These are phyloP conservation scores for Sphaerodactylus townsendi DNA, from an alignment of 2,113 vertebrate genomes.

Conservation along the genomic window DNA sequence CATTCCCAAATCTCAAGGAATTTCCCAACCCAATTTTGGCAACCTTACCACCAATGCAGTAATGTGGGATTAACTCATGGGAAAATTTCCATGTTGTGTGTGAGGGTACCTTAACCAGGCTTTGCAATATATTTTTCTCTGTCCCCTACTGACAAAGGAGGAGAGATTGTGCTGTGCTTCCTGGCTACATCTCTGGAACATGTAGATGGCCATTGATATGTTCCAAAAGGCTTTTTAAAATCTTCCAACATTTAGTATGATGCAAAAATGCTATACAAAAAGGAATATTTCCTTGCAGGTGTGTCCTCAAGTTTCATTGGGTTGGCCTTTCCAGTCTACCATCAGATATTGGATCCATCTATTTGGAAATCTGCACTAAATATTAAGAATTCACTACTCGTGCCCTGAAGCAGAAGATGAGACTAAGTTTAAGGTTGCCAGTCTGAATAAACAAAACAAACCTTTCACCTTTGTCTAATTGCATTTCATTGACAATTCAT, in stretches of 20 bases:
- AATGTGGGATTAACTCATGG: too few relatives aligned
- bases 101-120: too few relatives aligned
- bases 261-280: not conserved
- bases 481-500: conserved; percentile 25
- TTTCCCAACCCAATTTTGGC: too few relatives aligned
- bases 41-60: too few relatives aligned
- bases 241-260: not conserved
- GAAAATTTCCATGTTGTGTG: too few relatives aligned
- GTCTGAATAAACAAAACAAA: conserved; percentile 5
- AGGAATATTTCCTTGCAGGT: not conserved
- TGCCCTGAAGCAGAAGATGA: not conserved
- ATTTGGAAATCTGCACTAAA: not conserved
- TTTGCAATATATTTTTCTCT: too few relatives aligned
- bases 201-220: not conserved
- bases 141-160: too few relatives aligned
- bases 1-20: too few relatives aligned
- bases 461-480: conserved; percentile 33
- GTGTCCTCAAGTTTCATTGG: not conserved
- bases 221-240: not conserved
- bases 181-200: too few relatives aligned
- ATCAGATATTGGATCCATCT: not conserved
- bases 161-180: too few relatives aligned
- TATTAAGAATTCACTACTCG: not conserved
- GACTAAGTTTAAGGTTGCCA: not conserved
- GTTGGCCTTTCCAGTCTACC: not conserved